These are phyloP conservation scores for Cantharis rufa DNA, from an alignment of 2,888 invertebrate species.

Conservation along the genomic window DNA sequence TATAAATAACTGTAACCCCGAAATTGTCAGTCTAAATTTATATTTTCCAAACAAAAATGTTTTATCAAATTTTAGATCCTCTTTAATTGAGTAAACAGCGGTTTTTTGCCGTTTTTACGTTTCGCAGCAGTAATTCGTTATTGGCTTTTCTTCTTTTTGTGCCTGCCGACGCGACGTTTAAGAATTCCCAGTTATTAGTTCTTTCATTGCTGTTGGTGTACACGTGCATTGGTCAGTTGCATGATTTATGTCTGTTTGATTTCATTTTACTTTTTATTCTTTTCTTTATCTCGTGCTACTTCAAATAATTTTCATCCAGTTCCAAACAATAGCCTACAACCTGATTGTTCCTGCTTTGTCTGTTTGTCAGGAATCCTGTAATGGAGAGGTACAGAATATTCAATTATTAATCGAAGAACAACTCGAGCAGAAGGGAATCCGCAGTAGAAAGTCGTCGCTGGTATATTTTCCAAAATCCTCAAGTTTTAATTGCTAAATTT, in stretches of 20 bases:
- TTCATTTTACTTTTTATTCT: neutral
- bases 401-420: too few species aligned
- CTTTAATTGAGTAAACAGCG: neutral
- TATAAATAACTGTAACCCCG: constrained; percentile 16
- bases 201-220: neutral
- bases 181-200: neutral
- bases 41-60: neutral
- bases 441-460: too few species aligned
- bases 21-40: neutral
- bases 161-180: neutral
- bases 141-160: too few species aligned
- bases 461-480: too few species aligned
- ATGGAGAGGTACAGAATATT: too few species aligned
- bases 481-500: too few species aligned
- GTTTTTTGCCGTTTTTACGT: neutral
- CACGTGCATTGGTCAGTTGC: neutral
- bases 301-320: neutral
- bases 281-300: neutral
- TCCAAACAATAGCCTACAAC: neutral
- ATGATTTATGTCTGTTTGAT: neutral
- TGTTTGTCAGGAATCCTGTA: too few species aligned
- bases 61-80: neutral
- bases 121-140: too few species aligned
- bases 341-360: too few species aligned
- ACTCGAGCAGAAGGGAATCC: too few species aligned